Percentiles rank a stretch among this genome's conserved stretches.
These are phyloP conservation scores for Steinernema khuongi DNA, from an alignment of 1,140 invertebrate genomes.

Conservation along the genomic window DNA sequence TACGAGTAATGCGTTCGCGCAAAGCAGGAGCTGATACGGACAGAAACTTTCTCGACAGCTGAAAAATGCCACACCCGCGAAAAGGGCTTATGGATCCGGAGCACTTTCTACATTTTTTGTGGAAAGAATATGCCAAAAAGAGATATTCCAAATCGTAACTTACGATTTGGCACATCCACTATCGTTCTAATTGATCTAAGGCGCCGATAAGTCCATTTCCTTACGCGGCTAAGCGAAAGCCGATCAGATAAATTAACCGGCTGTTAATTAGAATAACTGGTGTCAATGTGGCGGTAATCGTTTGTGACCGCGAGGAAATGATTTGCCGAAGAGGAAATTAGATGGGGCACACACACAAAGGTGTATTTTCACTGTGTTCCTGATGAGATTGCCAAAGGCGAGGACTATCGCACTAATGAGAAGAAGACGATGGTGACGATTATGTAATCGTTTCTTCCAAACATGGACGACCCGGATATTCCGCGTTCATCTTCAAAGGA, in stretches of 20 bases:
- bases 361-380: neutral
- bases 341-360: neutral
- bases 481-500: neutral
- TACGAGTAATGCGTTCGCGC: neutral
- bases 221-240: neutral
- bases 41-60: too few relatives aligned
- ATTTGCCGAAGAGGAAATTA: neutral
- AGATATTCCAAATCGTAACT: neutral
- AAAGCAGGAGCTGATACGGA: neutral
- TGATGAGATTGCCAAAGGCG: neutral
- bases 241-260: neutral
- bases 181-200: neutral
- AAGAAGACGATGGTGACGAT: too few relatives aligned
- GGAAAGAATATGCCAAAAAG: neutral
- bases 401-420: neutral
- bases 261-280: slow-evolving; percentile 4
- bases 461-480: neutral
- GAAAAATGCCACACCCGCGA: too few relatives aligned
- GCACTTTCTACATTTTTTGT: neutral
- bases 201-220: neutral
- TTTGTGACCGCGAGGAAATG: neutral
- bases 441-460: neutral
- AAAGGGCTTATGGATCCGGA: too few relatives aligned
- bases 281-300: neutral
- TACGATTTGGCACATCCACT: neutral